Evolutionary conservation across 2,113 vertebrate genomes (phyloP).

Genomic region (Callionymus lyra): DNA sequence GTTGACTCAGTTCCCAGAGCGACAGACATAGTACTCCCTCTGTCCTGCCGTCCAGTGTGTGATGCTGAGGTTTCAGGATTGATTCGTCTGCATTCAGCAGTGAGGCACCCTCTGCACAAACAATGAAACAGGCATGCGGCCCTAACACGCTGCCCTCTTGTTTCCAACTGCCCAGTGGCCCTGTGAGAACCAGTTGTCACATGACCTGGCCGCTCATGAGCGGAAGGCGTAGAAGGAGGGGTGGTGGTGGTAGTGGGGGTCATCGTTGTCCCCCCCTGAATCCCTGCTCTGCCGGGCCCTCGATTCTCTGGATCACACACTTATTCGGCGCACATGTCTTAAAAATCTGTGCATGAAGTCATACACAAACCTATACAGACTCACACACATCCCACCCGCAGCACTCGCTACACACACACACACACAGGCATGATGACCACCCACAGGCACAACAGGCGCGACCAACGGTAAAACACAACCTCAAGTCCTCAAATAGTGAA

Average conservation of each 20-base stretch:
- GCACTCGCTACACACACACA: conserved; percentile 11
- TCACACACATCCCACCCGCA: conserved; percentile 13
- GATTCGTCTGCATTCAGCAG: conserved; percentile 51
- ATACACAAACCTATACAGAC: conserved; percentile 19
- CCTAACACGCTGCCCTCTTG: conserved; percentile 50
- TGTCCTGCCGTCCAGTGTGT: conserved; percentile 27
- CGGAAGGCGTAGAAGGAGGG: conserved; percentile 2
- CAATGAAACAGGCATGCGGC: conserved; percentile 54
- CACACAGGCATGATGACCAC: conserved; percentile 37
- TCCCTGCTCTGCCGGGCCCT: conserved; percentile 3
- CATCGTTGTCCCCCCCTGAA: too few species aligned
- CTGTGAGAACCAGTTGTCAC: conserved; percentile 56
- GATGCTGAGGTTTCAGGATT: conserved; percentile 53
- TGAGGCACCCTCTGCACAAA: conserved; percentile 43
- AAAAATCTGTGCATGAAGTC: conserved; percentile 16
- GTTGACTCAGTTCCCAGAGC: conserved; percentile 34
- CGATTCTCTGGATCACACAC: conserved; percentile 21
- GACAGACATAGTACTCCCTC: conserved; percentile 33
- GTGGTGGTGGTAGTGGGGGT: too few species aligned
- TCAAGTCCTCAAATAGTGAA: conserved; percentile 25
- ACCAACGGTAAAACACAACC: conserved; percentile 47
- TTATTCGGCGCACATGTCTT: conserved; percentile 22
- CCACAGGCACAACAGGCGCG: conserved; percentile 49
- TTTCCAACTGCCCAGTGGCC: conserved; percentile 35
- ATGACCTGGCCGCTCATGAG: conserved; percentile 37